phyloP scores from a whole-genome alignment of 2,797 vertebrate species.

The Thripadectes ignobilis region DNA sequence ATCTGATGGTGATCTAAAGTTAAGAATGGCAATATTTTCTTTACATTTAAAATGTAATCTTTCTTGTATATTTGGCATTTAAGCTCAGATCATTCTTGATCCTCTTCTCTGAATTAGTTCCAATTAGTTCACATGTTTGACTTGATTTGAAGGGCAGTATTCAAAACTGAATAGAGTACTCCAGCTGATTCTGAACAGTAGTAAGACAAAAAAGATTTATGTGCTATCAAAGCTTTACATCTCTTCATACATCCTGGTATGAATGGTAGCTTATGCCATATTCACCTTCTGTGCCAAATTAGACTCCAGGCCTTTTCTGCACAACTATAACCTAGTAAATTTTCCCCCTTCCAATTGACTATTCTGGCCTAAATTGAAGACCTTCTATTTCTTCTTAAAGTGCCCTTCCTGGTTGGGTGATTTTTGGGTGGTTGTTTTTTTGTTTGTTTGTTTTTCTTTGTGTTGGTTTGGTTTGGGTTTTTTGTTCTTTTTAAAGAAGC shows the following conservation, averaged over 20 bases:
- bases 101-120: neutral
- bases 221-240: neutral
- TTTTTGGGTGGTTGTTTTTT: neutral
- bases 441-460: too few species aligned
- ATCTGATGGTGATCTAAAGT: neutral
- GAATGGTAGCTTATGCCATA: neutral
- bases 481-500: neutral
- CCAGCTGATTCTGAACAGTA: neutral
- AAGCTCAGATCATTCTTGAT: neutral
- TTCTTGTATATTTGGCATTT: neutral
- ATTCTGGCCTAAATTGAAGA: neutral
- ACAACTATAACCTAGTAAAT: neutral
- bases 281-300: neutral
- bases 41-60: neutral
- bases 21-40: neutral
- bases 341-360: neutral
- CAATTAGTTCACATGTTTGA: neutral
- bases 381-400: neutral
- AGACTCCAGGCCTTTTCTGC: neutral
- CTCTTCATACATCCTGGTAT: neutral
- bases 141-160: neutral
- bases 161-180: neutral
- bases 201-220: neutral
- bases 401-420: neutral
- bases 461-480: neutral